Evolutionary conservation across 2,797 vertebrate genomes (phyloP).

Genomic region (Melanitta fusca): DNA sequence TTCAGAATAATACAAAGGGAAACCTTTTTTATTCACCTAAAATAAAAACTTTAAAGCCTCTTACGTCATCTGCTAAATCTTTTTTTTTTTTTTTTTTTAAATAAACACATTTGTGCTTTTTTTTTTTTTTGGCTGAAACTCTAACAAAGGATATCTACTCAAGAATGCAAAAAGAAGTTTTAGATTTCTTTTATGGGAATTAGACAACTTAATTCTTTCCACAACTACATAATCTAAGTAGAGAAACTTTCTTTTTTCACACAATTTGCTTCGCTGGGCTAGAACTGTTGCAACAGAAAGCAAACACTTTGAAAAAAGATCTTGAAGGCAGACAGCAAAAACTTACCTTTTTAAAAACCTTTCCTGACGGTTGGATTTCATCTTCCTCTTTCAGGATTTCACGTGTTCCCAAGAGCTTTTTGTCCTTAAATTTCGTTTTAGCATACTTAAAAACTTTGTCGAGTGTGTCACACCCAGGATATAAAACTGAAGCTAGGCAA

Average conservation of each 20-base stretch:
- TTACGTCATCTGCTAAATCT: not conserved
- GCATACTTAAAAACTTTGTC: constrained; percentile 90
- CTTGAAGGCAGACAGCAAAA: not conserved
- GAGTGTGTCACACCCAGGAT: constrained; percentile 89
- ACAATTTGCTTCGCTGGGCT: not conserved
- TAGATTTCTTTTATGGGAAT: not conserved
- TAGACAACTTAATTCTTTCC: not conserved
- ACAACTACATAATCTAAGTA: not conserved
- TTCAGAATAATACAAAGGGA: not conserved
- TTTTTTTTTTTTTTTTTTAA: not conserved
- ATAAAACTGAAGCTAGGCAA: constrained; percentile 82
- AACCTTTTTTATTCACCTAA: not conserved
- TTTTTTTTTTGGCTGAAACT: not conserved
- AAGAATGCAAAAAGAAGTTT: not conserved
- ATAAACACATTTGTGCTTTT: not conserved
- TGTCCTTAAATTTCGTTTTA: constrained; percentile 83
- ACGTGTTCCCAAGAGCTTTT: constrained; percentile 90
- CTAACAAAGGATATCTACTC: not conserved
- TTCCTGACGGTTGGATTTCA: constrained; percentile 90
- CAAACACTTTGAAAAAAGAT: not conserved
- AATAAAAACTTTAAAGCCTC: not conserved
- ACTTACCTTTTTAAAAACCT: constrained; percentile 94
- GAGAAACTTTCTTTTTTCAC: not conserved
- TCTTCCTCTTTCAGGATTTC: constrained; percentile 93
- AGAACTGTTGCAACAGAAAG: not conserved